phyloP scores from a whole-genome alignment of 2,888 invertebrate species.

The Apeira syringaria region DNA sequence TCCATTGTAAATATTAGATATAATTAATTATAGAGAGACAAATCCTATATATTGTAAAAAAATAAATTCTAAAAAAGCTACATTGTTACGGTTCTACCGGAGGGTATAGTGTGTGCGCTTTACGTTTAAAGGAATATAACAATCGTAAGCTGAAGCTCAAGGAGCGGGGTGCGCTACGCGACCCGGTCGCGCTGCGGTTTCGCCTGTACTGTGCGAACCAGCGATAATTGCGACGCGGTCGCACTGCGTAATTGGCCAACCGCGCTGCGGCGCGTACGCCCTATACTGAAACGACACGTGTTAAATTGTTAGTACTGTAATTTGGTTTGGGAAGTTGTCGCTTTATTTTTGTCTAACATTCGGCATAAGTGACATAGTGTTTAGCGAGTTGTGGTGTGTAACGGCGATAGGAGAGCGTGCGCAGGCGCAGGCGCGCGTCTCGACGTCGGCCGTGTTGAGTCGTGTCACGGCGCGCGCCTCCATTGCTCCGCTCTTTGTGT shows the following conservation, averaged over 20 bases:
- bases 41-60: conserved; percentile 83
- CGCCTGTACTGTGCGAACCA: conserved; percentile 3
- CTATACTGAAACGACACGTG: conserved; percentile 44
- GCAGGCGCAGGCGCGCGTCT: conserved; percentile 26
- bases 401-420: conserved; percentile 44
- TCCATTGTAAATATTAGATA: conserved; percentile 83
- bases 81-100: conserved; percentile 73
- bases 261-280: conserved; percentile 27
- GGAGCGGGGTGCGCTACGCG: conserved; percentile 36
- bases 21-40: conserved; percentile 83
- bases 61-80: conserved; percentile 82
- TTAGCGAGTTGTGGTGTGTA: conserved; percentile 67
- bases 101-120: conserved; percentile 64
- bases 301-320: conserved; percentile 66
- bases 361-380: conserved; percentile 67
- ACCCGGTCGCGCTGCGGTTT: conserved; percentile 28
- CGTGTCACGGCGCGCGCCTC: conserved; percentile 23
- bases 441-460: conserved; percentile 15
- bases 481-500: conserved; percentile 71
- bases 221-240: background rate
- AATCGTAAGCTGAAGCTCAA: conserved; percentile 59
- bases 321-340: conserved; percentile 71
- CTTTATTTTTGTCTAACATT: conserved; percentile 72
- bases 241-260: conserved; percentile 15
- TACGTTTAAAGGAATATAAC: conserved; percentile 61